phyloP scores from a whole-genome alignment of 2,888 invertebrate species.

The Ennomos erosarius region DNA sequence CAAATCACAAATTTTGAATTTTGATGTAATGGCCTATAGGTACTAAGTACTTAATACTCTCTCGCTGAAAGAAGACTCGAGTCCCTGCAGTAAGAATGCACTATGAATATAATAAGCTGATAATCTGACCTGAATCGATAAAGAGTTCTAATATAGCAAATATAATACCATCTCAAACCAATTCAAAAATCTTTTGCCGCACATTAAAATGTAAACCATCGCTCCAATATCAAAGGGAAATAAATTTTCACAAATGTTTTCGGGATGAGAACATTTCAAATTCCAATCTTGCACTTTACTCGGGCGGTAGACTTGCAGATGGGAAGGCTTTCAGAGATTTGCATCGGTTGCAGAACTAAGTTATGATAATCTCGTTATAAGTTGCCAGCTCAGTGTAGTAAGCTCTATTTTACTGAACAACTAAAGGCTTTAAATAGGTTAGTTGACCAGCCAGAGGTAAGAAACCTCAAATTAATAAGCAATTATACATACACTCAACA shows the following conservation, averaged over 20 bases:
- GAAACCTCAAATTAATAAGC: too few species aligned
- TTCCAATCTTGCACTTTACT: slow-evolving; percentile 73
- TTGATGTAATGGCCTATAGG: too few species aligned
- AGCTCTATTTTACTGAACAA: slow-evolving; percentile 69
- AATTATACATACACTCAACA: too few species aligned
- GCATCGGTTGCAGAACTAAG: slow-evolving; percentile 72
- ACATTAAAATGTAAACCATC: slow-evolving; percentile 37
- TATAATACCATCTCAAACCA: neutral
- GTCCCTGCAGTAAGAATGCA: too few species aligned
- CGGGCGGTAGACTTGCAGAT: slow-evolving; percentile 68
- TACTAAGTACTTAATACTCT: too few species aligned
- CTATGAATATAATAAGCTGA: too few species aligned
- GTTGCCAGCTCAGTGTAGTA: slow-evolving; percentile 62
- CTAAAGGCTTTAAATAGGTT: too few species aligned
- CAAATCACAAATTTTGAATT: too few species aligned
- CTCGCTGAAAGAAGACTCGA: too few species aligned
- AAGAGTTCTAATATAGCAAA: too few species aligned
- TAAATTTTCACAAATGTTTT: slow-evolving; percentile 59
- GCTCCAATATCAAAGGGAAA: slow-evolving; percentile 43
- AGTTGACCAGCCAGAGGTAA: too few species aligned
- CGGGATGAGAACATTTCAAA: slow-evolving; percentile 68
- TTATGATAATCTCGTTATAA: slow-evolving; percentile 49
- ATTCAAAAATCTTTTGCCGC: slow-evolving; percentile 26
- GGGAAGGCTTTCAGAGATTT: slow-evolving; percentile 68
- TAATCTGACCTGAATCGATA: too few species aligned